These are phyloP conservation scores for Paedocypris micromegethes DNA, from an alignment of 2,797 vertebrate genomes.

Conservation along the genomic window DNA sequence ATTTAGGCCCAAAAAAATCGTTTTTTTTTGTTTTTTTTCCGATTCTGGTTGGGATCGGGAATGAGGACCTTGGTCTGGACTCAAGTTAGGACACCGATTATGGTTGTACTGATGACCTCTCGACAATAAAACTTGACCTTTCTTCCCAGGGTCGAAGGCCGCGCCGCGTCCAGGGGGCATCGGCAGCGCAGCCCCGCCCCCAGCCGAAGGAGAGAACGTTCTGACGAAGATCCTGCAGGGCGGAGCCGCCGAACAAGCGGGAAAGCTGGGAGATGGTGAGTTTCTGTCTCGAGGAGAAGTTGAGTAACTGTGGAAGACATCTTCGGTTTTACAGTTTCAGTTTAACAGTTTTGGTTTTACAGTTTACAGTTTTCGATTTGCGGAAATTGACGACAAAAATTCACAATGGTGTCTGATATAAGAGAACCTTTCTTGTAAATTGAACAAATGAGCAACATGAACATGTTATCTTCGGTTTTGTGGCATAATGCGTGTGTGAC, in stretches of 20 bases:
- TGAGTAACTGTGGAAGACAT: no score
- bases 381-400: no score
- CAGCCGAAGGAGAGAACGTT: constrained; percentile 84
- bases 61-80: no score
- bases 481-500: background rate
- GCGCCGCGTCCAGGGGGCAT: constrained; percentile 74
- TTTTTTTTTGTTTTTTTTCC: no score
- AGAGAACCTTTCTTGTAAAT: no score
- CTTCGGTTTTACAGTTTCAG: background rate
- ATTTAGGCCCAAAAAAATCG: no score
- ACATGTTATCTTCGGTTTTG: background rate
- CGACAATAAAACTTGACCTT: background rate
- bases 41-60: no score
- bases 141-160: constrained; percentile 75
- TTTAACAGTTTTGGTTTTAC: no score
- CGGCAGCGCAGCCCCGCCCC: constrained; percentile 71
- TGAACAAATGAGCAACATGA: no score
- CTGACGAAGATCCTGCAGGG: constrained; percentile 94
- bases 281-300: background rate
- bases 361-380: background rate
- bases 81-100: no score
- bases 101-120: background rate
- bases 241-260: constrained; percentile 94
- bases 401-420: no score
- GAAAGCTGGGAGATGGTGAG: constrained; percentile 95